Conservation (phyloP, 1,140 invertebrate species). For the Kradibia gibbosae region DNA sequence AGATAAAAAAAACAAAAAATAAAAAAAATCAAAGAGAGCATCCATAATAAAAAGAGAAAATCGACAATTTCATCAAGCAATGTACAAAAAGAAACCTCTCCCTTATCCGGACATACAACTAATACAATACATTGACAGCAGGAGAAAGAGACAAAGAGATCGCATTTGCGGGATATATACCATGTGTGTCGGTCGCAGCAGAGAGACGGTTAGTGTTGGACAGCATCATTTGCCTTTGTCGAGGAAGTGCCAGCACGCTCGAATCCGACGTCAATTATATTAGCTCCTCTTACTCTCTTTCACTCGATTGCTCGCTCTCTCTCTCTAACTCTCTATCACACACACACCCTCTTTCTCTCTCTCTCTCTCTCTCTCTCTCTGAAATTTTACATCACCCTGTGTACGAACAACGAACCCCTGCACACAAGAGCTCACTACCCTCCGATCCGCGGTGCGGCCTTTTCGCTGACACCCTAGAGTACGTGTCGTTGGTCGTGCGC, state of each 20-base stretch:
- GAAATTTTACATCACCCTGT: not conserved
- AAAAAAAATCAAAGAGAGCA: not conserved
- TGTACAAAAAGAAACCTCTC: not conserved
- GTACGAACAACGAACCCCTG: too few relatives aligned
- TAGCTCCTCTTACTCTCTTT: not conserved
- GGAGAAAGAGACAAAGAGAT: not conserved
- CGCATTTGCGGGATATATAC: not conserved
- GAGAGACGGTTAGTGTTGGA: constrained; percentile 14
- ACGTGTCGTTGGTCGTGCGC: not conserved
- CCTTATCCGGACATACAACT: too few relatives aligned
- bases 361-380: not conserved
- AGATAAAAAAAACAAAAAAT: not conserved
- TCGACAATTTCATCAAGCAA: not conserved
- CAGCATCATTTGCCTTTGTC: constrained; percentile 51
- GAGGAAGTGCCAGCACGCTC: constrained; percentile 23
- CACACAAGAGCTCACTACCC: not conserved
- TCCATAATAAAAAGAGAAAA: not conserved
- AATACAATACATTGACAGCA: not conserved
- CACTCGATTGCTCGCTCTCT: too few relatives aligned
- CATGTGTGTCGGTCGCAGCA: not conserved
- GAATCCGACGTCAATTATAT: constrained; percentile 28
- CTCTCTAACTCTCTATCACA: not conserved
- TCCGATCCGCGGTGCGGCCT: not conserved
- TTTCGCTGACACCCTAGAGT: not conserved
- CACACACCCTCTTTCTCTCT: not conserved